Conservation (phyloP, 1,140 invertebrate genomes). For the Drosophila biarmipes region DNA sequence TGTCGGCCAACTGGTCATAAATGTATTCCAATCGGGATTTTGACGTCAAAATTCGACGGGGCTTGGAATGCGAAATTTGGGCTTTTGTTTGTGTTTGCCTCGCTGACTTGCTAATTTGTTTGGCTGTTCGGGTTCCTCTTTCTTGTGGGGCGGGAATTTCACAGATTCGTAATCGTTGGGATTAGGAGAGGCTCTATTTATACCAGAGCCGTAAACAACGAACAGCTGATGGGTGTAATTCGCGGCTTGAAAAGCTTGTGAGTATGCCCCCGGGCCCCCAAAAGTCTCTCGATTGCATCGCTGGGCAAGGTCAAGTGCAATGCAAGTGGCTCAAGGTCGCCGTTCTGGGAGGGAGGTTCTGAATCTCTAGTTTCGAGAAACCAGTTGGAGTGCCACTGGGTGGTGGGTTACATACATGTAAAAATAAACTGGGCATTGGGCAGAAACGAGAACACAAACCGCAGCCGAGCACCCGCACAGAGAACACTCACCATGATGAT, state of each 20-base stretch:
- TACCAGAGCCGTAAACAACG: conserved; percentile 23
- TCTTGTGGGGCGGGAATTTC: conserved; percentile 41
- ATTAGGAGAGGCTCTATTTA: conserved; percentile 37
- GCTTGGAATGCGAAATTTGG: conserved; percentile 77
- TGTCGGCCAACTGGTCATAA: conserved; percentile 51
- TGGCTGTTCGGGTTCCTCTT: conserved; percentile 27
- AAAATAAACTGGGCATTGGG: conserved; percentile 55
- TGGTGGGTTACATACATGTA: conserved; percentile 25
- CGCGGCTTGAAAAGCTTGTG: conserved; percentile 7
- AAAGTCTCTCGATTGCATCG: conserved; percentile 4
- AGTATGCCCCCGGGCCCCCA: background rate
- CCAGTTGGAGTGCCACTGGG: background rate
- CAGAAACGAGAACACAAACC: conserved; percentile 21
- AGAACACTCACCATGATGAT: conserved; percentile 72
- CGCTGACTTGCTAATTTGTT: conserved; percentile 65
- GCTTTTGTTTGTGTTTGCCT: conserved; percentile 50
- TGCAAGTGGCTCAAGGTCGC: conserved; percentile 52
- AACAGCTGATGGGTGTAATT: conserved; percentile 37
- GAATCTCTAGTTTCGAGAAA: background rate
- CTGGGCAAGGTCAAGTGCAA: conserved; percentile 50
- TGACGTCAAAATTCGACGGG: conserved; percentile 70
- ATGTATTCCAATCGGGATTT: conserved; percentile 73
- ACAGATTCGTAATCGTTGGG: conserved; percentile 43
- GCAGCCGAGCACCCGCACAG: background rate
- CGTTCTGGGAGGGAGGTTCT: background rate